Conservation (phyloP, 2,113 vertebrate genomes). For the Paratilapia polleni region DNA sequence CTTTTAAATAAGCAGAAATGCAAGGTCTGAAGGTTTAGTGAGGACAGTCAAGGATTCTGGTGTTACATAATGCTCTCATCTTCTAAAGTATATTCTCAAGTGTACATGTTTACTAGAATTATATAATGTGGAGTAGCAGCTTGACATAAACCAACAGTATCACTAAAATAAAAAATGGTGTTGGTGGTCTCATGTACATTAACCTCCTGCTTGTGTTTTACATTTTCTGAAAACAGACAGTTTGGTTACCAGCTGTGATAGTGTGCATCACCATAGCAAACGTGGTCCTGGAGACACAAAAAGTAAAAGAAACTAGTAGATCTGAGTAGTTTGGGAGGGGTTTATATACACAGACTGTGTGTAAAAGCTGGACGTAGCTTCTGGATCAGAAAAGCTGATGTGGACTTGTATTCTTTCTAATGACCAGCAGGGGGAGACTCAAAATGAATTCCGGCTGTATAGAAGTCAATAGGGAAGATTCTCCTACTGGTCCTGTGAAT, state of each 20-base stretch:
- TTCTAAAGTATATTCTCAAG: not conserved
- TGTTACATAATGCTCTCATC: conserved; percentile 17
- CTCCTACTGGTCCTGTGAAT: too few relatives aligned
- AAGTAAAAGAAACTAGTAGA: not conserved
- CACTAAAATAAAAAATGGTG: not conserved
- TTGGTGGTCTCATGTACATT: not conserved
- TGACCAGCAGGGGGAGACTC: too few relatives aligned
- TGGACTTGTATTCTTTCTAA: too few relatives aligned
- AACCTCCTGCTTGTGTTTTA: not conserved
- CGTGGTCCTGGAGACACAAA: not conserved
- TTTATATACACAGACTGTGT: not conserved
- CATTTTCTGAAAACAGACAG: not conserved
- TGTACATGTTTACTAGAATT: not conserved
- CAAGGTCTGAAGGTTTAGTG: conserved; percentile 12
- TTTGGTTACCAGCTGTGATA: not conserved
- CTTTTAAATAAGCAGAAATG: conserved; percentile 9
- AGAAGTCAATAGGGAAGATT: too few relatives aligned
- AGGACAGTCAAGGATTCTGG: conserved; percentile 10
- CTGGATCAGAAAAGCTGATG: not conserved
- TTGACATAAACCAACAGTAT: not conserved
- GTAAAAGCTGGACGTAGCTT: not conserved
- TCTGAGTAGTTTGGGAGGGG: not conserved
- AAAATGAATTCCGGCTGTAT: too few relatives aligned
- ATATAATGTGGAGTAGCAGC: not conserved
- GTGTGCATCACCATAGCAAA: not conserved